These are phyloP conservation scores for Cryptoblepharus egeriae DNA, from an alignment of 2,797 vertebrate genomes.

Conservation along the genomic window DNA sequence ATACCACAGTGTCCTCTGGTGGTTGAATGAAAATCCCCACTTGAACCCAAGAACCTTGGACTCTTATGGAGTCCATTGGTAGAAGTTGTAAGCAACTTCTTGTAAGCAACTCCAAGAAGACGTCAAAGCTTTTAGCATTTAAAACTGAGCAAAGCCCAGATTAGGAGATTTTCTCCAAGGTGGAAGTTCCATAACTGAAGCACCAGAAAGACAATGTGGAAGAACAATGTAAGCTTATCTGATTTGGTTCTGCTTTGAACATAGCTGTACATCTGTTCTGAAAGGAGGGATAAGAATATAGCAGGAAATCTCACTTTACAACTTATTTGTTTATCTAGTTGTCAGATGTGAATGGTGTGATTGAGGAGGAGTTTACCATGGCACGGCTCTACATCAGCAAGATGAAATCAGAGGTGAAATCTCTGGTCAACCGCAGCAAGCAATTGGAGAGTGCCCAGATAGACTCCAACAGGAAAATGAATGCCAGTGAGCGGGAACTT, in stretches of 20 bases:
- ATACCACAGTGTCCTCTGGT: constrained; percentile 71
- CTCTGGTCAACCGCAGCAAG: constrained; percentile 90
- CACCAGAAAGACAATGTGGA: neutral
- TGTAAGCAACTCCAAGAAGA: neutral
- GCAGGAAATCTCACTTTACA: neutral
- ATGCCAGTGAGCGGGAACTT: constrained; percentile 88
- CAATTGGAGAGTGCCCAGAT: constrained; percentile 87
- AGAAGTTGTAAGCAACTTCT: neutral
- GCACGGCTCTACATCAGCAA: constrained; percentile 94
- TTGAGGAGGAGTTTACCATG: constrained; percentile 97
- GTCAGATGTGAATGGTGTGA: constrained; percentile 87
- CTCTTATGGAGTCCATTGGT: neutral
- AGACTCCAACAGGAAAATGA: constrained; percentile 86
- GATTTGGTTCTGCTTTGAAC: neutral
- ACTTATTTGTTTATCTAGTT: constrained; percentile 77
- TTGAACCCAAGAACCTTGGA: neutral
- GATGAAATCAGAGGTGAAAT: constrained; percentile 97
- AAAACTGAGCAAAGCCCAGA: neutral
- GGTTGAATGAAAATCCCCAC: constrained; percentile 32
- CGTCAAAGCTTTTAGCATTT: neutral
- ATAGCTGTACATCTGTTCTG: neutral
- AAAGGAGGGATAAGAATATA: neutral
- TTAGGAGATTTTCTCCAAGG: too few relatives aligned
- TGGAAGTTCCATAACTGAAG: neutral
- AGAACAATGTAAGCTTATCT: neutral